Evolutionary conservation across 2,888 invertebrate species (phyloP).

Genomic region (Notodonta ziczac): DNA sequence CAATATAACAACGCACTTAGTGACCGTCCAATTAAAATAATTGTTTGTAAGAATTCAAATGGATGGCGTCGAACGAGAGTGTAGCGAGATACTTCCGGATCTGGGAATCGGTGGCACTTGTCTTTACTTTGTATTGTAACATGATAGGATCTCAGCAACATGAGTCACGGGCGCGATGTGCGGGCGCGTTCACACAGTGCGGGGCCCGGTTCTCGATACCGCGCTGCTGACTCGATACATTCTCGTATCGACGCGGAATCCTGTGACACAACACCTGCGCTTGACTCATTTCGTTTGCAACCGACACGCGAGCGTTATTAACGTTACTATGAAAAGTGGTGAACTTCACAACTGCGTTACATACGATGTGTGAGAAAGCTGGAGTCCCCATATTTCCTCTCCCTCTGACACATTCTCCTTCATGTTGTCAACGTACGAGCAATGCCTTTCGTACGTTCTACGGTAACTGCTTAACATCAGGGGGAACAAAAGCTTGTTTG

Average conservation of each 20-base stretch:
- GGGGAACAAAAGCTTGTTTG: no score
- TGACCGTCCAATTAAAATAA: no score
- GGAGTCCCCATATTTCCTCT: no score
- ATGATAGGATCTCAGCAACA: slow-evolving; percentile 44
- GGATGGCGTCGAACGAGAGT: not conserved
- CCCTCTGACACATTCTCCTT: no score
- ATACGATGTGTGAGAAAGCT: no score
- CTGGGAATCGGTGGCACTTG: slow-evolving; percentile 18
- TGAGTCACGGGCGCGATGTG: slow-evolving; percentile 57
- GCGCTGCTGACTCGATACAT: slow-evolving; percentile 65
- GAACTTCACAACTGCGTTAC: no score
- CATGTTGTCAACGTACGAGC: no score
- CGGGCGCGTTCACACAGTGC: slow-evolving; percentile 55
- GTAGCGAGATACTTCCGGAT: slow-evolving; percentile 21
- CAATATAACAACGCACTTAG: no score
- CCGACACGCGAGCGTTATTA: slow-evolving; percentile 6
- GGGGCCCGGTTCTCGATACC: slow-evolving; percentile 59
- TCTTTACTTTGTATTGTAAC: slow-evolving; percentile 32
- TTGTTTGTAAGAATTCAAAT: no score
- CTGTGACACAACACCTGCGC: slow-evolving; percentile 69
- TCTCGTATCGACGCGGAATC: slow-evolving; percentile 57
- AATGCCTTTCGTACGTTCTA: no score
- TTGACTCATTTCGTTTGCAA: slow-evolving; percentile 39
- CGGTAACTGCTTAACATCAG: no score
- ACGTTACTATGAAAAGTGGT: no score